A percentile compares a stretch with the other conserved stretches of the same genome.
Conservation (phyloP, 2,888 invertebrate genomes). For the Melikaiella ostensackeni region DNA sequence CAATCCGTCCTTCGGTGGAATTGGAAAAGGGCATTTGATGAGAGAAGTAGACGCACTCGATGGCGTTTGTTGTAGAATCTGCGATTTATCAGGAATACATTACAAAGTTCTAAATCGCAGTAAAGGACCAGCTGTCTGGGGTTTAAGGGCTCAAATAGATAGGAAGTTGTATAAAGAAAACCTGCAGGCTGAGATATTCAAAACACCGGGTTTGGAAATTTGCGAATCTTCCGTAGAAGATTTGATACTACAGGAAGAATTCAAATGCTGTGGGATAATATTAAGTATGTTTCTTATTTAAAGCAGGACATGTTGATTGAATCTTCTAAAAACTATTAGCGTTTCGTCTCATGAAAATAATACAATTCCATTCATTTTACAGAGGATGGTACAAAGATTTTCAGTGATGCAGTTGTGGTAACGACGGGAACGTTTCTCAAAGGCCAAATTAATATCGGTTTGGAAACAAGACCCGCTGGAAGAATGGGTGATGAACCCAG, state of each 20-base stretch:
- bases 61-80: slow-evolving; percentile 89
- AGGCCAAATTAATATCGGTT: slow-evolving; percentile 90
- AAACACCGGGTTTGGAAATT: slow-evolving; percentile 83
- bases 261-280: slow-evolving; percentile 79
- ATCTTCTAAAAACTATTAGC: too few species aligned
- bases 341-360: background rate
- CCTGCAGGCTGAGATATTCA: slow-evolving; percentile 85
- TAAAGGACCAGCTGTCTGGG: slow-evolving; percentile 94
- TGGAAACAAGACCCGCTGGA: slow-evolving; percentile 87
- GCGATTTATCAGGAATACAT: slow-evolving; percentile 89
- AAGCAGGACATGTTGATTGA: background rate
- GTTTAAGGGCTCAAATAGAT: slow-evolving; percentile 92
- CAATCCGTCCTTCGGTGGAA: slow-evolving; percentile 95
- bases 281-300: slow-evolving; percentile 73
- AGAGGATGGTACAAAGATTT: slow-evolving; percentile 81
- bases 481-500: slow-evolving; percentile 89
- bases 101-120: slow-evolving; percentile 89
- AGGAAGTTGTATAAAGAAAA: slow-evolving; percentile 86
- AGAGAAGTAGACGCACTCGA: slow-evolving; percentile 93
- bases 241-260: slow-evolving; percentile 80
- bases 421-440: slow-evolving; percentile 94
- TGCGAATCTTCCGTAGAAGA: slow-evolving; percentile 88
- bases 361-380: slow-evolving; percentile 60
- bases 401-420: slow-evolving; percentile 85
- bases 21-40: slow-evolving; percentile 94